Evolutionary conservation across 2,888 invertebrate genomes (phyloP).

Genomic region (Dione vanillae): DNA sequence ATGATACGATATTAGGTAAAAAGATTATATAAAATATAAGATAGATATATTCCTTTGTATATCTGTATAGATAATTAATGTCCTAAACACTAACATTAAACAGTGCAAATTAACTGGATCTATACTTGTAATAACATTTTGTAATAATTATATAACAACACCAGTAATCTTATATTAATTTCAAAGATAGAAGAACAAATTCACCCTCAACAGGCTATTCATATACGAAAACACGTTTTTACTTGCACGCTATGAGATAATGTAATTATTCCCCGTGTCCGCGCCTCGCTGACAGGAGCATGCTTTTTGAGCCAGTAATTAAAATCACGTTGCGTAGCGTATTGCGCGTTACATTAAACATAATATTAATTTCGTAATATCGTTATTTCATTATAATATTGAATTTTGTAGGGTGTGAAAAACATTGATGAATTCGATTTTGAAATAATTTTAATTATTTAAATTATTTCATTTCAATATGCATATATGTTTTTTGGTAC

Average conservation of each 20-base stretch:
- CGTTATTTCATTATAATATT: constrained; percentile 46
- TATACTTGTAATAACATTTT: too few relatives aligned
- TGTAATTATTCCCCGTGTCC: constrained; percentile 65
- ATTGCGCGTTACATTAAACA: constrained; percentile 44
- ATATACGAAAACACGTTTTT: constrained; percentile 48
- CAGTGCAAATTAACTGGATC: too few relatives aligned
- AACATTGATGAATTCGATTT: constrained; percentile 38
- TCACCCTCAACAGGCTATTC: not conserved
- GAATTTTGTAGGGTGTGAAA: constrained; percentile 42
- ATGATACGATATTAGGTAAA: too few relatives aligned
- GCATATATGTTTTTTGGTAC: not conserved
- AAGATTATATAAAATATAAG: too few relatives aligned
- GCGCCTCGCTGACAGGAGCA: constrained; percentile 47
- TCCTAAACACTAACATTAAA: too few relatives aligned
- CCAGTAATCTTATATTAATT: not conserved
- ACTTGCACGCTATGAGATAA: constrained; percentile 65
- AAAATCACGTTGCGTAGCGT: constrained; percentile 51
- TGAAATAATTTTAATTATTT: constrained; percentile 33
- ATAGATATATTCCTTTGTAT: too few relatives aligned
- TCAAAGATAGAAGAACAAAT: not conserved
- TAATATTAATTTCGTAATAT: constrained; percentile 44
- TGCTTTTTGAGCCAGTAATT: constrained; percentile 51
- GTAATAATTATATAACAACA: not conserved
- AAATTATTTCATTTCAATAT: constrained; percentile 10
- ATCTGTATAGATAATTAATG: too few relatives aligned